These are phyloP conservation scores for Heliothis subflexa DNA, from an alignment of 1,140 invertebrate genomes.

Conservation along the genomic window DNA sequence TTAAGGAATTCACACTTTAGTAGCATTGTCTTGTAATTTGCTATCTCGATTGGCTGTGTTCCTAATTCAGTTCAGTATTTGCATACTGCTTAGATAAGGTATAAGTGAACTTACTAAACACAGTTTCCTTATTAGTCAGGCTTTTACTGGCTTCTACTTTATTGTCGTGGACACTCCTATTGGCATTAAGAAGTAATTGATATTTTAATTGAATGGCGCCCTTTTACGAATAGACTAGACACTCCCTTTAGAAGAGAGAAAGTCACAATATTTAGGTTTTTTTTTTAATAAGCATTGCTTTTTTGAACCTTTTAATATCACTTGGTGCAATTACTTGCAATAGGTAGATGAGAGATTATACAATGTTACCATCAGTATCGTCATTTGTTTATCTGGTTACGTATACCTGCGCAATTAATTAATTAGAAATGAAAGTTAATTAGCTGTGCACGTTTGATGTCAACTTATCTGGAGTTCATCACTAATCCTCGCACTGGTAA, in stretches of 20 bases:
- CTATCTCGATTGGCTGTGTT: slow-evolving; percentile 28
- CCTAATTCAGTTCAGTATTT: slow-evolving; percentile 26
- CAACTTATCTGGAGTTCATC: neutral
- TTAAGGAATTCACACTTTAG: slow-evolving; percentile 38
- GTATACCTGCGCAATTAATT: slow-evolving; percentile 19
- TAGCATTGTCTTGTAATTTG: slow-evolving; percentile 33
- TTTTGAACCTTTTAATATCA: too few species aligned
- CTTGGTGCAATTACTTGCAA: too few species aligned
- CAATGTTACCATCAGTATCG: neutral
- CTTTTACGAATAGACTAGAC: too few species aligned
- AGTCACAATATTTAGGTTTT: too few species aligned
- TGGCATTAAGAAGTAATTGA: too few species aligned
- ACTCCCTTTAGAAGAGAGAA: too few species aligned
- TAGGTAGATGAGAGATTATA: neutral
- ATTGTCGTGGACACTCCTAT: too few species aligned
- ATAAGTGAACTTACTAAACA: slow-evolving; percentile 8
- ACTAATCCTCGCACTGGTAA: neutral
- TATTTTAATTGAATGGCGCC: too few species aligned
- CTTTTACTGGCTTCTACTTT: neutral
- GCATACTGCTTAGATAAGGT: slow-evolving; percentile 35
- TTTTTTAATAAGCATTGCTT: too few species aligned
- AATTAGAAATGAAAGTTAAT: slow-evolving; percentile 8
- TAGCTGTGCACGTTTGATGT: neutral
- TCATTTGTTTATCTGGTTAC: neutral
- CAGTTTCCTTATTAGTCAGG: neutral